These are phyloP conservation scores for Danio tinwini DNA, from an alignment of 2,797 vertebrate genomes.

Conservation along the genomic window DNA sequence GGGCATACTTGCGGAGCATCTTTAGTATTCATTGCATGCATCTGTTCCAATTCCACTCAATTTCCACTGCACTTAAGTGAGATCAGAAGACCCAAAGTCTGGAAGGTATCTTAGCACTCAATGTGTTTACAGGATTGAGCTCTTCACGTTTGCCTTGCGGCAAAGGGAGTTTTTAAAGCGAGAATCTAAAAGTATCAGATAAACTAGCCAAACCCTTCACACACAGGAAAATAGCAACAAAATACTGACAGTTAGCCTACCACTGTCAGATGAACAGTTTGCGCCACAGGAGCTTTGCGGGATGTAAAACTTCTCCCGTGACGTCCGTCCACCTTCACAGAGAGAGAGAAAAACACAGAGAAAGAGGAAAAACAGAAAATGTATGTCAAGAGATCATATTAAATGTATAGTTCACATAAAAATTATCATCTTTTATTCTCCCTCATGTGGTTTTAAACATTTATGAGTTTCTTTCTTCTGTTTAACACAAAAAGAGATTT, in stretches of 20 bases:
- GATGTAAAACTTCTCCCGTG: conserved; percentile 96
- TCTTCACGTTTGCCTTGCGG: conserved; percentile 47
- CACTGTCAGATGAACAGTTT: conserved; percentile 87
- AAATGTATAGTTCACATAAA: too few relatives aligned
- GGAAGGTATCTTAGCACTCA: conserved; percentile 54
- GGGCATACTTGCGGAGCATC: conserved; percentile 49
- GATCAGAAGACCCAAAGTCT: conserved; percentile 58
- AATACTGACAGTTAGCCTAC: conserved; percentile 63
- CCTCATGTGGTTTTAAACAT: too few relatives aligned
- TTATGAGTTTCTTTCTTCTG: too few relatives aligned
- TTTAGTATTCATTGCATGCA: conserved; percentile 63
- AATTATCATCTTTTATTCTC: too few relatives aligned
- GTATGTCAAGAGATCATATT: neutral
- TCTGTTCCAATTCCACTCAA: conserved; percentile 63
- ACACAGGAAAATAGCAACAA: conserved; percentile 35
- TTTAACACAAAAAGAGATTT: too few relatives aligned
- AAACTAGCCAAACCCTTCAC: conserved; percentile 22
- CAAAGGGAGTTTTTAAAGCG: conserved; percentile 49
- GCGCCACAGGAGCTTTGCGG: conserved; percentile 91
- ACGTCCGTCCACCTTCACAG: conserved; percentile 86
- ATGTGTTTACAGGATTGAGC: conserved; percentile 56
- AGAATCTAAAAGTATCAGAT: conserved; percentile 45
- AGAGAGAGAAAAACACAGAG: conserved; percentile 58
- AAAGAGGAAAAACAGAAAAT: conserved; percentile 54
- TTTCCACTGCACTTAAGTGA: conserved; percentile 58